A percentile compares a stretch with the other conserved stretches of the same genome.
Evolutionary conservation across 2,888 invertebrate genomes (phyloP).

Genomic region (Xylota segnis): DNA sequence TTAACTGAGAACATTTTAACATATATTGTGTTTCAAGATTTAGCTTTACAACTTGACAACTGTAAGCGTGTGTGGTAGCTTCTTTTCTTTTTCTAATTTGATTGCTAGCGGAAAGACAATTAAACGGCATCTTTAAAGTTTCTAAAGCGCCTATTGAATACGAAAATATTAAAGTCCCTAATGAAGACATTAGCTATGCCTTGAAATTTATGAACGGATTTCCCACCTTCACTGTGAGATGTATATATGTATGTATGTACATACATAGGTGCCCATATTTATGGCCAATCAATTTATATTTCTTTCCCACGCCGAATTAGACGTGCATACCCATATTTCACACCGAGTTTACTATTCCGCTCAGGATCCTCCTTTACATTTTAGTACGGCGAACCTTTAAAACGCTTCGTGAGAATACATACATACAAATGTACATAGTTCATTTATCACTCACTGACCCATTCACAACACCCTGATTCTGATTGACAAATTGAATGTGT

Average conservation of each 20-base stretch:
- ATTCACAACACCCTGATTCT: conserved; percentile 63
- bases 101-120: not conserved
- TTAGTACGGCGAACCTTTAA: conserved; percentile 23
- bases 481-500: conserved; percentile 71
- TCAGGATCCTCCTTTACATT: conserved; percentile 51
- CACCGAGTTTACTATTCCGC: conserved; percentile 49
- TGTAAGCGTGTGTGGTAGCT: too few species aligned
- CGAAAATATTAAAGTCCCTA: not conserved
- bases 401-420: not conserved
- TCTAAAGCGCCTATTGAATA: conserved; percentile 18
- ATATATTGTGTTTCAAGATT: too few species aligned
- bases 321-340: conserved; percentile 45
- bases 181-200: conserved; percentile 13
- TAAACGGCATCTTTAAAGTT: conserved; percentile 7
- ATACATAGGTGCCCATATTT: conserved; percentile 21
- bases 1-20: too few species aligned
- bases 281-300: conserved; percentile 29
- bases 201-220: conserved; percentile 38
- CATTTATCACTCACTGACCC: conserved; percentile 46
- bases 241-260: too few species aligned
- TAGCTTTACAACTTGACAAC: too few species aligned
- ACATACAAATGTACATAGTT: not conserved
- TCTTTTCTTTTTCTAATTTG: not conserved
- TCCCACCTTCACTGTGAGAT: not conserved
- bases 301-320: conserved; percentile 51